phyloP scores from a whole-genome alignment of 2,113 vertebrate genomes.

The Syngnathus floridae region DNA sequence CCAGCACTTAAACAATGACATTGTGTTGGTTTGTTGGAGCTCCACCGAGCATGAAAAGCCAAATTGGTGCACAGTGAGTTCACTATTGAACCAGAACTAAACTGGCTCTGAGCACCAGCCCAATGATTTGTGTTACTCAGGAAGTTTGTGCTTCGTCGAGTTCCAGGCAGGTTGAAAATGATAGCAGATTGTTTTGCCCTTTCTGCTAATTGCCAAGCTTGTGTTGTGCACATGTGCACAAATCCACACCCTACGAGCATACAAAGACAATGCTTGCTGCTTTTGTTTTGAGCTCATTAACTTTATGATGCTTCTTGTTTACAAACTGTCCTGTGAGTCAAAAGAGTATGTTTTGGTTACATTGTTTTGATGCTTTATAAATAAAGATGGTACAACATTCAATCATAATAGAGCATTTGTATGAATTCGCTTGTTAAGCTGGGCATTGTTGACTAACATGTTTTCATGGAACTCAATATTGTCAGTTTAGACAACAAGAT shows the following conservation, averaged over 20 bases:
- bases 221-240: constrained; percentile 20
- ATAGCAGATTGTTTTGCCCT: constrained; percentile 51
- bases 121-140: neutral
- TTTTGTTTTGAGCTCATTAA: neutral
- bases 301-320: neutral
- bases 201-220: constrained; percentile 25
- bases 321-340: neutral
- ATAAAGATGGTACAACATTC: neutral
- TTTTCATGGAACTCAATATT: neutral
- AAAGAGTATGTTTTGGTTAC: neutral
- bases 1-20: constrained; percentile 4
- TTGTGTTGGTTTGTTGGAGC: neutral
- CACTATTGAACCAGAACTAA: constrained; percentile 2
- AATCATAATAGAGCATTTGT: neutral
- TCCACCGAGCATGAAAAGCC: neutral
- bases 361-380: neutral
- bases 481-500: too few relatives aligned
- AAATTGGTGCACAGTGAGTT: constrained; percentile 5
- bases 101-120: neutral
- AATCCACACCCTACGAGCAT: neutral
- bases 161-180: constrained; percentile 58
- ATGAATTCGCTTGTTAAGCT: neutral
- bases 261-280: neutral
- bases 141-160: constrained; percentile 6
- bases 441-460: neutral